phyloP scores from a whole-genome alignment of 2,113 vertebrate species.

The Salminus brasiliensis region DNA sequence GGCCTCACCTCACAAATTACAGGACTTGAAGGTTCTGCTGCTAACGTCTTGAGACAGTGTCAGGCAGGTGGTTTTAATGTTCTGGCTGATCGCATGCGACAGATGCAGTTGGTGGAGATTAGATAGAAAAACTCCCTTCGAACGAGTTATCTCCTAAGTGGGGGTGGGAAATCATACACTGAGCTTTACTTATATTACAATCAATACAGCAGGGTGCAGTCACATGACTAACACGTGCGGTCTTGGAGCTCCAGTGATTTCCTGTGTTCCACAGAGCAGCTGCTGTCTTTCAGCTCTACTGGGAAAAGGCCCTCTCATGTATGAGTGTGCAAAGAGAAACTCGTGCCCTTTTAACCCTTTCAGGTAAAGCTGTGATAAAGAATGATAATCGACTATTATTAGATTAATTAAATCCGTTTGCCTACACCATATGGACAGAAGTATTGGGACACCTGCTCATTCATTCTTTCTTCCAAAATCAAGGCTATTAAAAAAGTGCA shows the following conservation, averaged over 20 bases:
- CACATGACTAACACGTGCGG: constrained; percentile 9
- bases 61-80: too few species aligned
- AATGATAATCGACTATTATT: too few species aligned
- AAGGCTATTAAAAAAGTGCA: too few species aligned
- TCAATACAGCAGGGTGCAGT: constrained; percentile 18
- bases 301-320: constrained; percentile 13
- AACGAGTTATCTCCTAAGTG: neutral
- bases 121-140: neutral
- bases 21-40: too few species aligned
- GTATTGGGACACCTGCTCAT: too few species aligned
- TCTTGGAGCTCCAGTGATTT: constrained; percentile 29
- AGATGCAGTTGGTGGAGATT: neutral
- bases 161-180: constrained; percentile 7
- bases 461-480: too few species aligned
- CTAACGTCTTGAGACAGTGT: too few species aligned
- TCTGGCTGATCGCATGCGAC: neutral
- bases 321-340: neutral
- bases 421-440: too few species aligned
- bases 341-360: neutral
- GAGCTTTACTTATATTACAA: constrained; percentile 31
- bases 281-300: constrained; percentile 20
- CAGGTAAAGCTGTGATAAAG: neutral
- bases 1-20: too few species aligned
- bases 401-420: too few species aligned
- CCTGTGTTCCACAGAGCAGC: constrained; percentile 25